These are phyloP conservation scores for Drosophila trapezifrons DNA, from an alignment of 1,140 invertebrate species.

Conservation along the genomic window DNA sequence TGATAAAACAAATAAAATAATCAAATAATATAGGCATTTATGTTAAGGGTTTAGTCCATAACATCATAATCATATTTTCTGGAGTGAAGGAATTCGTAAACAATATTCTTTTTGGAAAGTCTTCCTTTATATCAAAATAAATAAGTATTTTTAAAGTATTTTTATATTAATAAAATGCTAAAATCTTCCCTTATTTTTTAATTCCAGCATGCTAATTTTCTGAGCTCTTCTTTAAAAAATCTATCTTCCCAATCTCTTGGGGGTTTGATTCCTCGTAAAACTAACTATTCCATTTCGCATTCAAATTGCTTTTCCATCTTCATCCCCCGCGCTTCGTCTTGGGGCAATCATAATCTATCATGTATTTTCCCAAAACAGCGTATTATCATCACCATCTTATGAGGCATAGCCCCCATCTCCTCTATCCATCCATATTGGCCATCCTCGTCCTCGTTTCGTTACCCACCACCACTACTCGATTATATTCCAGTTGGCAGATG, in stretches of 20 bases:
- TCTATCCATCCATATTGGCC: slow-evolving; percentile 7
- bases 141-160: no score
- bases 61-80: no score
- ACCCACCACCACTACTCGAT: slow-evolving; percentile 58
- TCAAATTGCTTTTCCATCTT: slow-evolving; percentile 35
- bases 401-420: slow-evolving; percentile 34
- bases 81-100: no score
- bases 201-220: slow-evolving; percentile 7
- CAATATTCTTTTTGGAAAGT: no score
- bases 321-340: not conserved
- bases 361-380: slow-evolving; percentile 44
- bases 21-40: no score
- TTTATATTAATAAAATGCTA: no score
- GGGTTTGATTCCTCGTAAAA: not conserved
- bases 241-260: not conserved
- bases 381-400: slow-evolving; percentile 61
- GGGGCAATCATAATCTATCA: slow-evolving; percentile 52
- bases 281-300: slow-evolving; percentile 18
- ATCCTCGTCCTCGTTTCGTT: slow-evolving; percentile 15
- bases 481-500: slow-evolving; percentile 78
- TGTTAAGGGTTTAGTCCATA: no score
- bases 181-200: not conserved
- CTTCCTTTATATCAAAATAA: no score
- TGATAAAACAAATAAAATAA: no score
- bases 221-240: not conserved